Base-by-base conservation (phyloP, 2,888 invertebrate genomes). In the Nomada hirtipes region DNA sequence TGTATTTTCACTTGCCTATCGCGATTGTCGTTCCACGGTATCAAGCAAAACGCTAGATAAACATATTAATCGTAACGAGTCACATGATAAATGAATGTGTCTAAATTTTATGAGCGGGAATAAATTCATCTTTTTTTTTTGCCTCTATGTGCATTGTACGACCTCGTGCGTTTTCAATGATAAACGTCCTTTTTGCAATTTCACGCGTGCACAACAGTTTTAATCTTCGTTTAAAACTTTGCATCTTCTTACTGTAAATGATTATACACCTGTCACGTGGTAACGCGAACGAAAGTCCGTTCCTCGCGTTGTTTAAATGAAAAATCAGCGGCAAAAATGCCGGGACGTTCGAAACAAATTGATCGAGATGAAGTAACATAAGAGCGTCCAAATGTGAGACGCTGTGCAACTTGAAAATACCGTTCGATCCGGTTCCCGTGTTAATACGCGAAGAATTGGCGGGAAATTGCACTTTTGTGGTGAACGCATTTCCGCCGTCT, bases 371-470 rank as follows among this genome's bases (percentile, higher is more conserved):
- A 64, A 76, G 20, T 15, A 15, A 20, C 26, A 29, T n/a, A 47
- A 64, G 11, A 47, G 59, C 36, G 20, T n/a, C n/a, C 36, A 36
- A 29, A 57, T 13, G 36, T 9, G 42, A 2, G 29, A 76, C 10
- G 20, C 26, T 68, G 70, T 3, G 18, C 44, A 18, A 13, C 7
- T 26, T 18, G 18, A 11, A 20, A 60, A 20, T 10, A 9, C 7
- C 7, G 13, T 61, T 53, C 26, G 36, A 13, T 20, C 20, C 44
- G 36, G 15, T 55, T 36, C 63, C 53, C 36, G 60, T 59, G 23
- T 52, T 63, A 68, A 64, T 63, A 52, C 55, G 59, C 20, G 11
- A 52, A 76, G 63, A 78, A 78, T 78, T 83, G 83, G 82, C 83
- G 83, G 83, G 83, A 83, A 83, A 65, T 78, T 60, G 47, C 42